phyloP scores from a whole-genome alignment of 2,113 vertebrate genomes.

The Gallinago undulata region DNA sequence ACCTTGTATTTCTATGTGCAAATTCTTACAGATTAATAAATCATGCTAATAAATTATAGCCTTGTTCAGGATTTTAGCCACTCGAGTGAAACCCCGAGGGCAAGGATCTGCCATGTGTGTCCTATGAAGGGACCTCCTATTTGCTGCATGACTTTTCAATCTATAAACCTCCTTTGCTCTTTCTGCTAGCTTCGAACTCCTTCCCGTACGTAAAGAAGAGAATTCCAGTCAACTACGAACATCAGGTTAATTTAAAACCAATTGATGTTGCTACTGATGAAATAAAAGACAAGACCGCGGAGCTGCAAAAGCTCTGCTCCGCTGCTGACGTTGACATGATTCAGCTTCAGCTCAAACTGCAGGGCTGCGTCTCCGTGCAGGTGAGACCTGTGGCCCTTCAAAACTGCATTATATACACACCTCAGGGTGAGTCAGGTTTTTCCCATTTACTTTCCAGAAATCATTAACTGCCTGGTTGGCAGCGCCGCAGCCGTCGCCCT shows the following conservation, averaged over 20 bases:
- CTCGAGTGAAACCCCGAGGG: not conserved
- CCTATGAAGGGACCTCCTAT: not conserved
- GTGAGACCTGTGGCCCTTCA: slow-evolving; percentile 54
- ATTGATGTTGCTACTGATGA: slow-evolving; percentile 95
- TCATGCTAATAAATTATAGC: not conserved
- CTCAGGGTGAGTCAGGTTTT: not conserved
- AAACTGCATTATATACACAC: not conserved
- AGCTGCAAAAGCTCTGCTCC: slow-evolving; percentile 89
- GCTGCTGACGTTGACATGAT: slow-evolving; percentile 93
- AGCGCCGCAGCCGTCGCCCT: not conserved
- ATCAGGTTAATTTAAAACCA: slow-evolving; percentile 90
- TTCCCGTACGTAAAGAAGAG: slow-evolving; percentile 98
- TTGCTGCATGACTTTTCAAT: not conserved
- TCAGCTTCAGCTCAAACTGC: slow-evolving; percentile 94
- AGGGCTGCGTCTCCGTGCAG: slow-evolving; percentile 96
- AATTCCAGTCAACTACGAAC: slow-evolving; percentile 87
- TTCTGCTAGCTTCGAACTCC: slow-evolving; percentile 81
- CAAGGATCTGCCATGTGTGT: not conserved
- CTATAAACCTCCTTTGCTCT: not conserved
- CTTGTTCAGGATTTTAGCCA: not conserved
- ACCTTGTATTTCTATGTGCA: not conserved
- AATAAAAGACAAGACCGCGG: slow-evolving; percentile 88
- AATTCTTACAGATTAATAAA: not conserved
- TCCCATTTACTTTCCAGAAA: slow-evolving; percentile 20
- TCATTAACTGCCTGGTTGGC: not conserved